phyloP scores from a whole-genome alignment of 2,797 vertebrate species.

The Thripadectes ignobilis region DNA sequence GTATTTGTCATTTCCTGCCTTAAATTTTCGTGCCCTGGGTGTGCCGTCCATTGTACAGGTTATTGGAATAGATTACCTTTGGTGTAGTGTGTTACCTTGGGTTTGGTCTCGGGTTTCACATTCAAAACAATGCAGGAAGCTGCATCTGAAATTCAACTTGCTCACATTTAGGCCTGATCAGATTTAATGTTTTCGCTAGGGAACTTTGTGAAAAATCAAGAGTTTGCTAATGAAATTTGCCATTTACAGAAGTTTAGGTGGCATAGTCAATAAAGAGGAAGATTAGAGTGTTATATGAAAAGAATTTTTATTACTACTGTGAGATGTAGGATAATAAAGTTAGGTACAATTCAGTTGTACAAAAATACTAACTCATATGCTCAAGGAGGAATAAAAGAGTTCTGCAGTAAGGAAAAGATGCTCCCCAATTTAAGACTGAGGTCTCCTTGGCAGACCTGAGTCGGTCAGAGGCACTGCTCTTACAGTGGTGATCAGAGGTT shows the following conservation, averaged over 20 bases:
- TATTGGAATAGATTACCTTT: neutral
- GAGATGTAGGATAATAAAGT: neutral
- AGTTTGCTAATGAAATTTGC: neutral
- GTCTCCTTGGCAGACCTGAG: neutral
- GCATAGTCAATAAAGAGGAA: neutral
- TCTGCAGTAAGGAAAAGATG: neutral
- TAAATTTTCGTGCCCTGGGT: neutral
- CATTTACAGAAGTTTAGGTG: neutral
- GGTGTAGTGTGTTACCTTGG: accelerated
- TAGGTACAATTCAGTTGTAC: neutral
- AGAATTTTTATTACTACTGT: conserved; percentile 1
- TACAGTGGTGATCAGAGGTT: neutral
- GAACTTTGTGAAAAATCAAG: neutral
- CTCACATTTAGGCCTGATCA: neutral
- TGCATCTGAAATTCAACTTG: neutral
- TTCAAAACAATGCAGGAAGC: neutral
- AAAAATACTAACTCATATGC: neutral
- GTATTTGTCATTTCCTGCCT: neutral
- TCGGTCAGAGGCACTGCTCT: neutral
- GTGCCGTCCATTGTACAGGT: neutral
- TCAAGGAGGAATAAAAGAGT: neutral
- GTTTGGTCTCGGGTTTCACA: neutral
- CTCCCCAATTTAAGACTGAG: neutral
- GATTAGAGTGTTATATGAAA: neutral
- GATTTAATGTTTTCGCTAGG: neutral